phyloP scores from a whole-genome alignment of 37 sponge, comb jelly and placozoan species.

The Aplysina aerophoba region DNA sequence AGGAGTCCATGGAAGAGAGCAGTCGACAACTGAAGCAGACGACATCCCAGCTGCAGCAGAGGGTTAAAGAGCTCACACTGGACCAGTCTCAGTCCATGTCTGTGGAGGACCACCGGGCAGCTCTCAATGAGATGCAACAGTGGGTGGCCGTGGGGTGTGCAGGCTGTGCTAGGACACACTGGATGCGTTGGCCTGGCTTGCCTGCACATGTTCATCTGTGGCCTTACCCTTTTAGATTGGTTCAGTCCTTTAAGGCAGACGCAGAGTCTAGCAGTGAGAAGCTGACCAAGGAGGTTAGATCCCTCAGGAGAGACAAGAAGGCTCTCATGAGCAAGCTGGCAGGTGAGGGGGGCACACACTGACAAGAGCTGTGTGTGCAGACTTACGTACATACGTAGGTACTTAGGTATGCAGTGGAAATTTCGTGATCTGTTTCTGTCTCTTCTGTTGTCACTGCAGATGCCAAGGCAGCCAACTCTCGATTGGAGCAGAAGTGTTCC shows the following conservation, averaged over 20 bases:
- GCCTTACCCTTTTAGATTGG: neutral
- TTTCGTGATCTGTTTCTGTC: too few relatives aligned
- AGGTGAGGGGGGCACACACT: constrained; percentile 27
- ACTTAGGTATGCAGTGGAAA: too few relatives aligned
- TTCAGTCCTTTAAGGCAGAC: constrained; percentile 29
- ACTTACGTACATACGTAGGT: too few relatives aligned
- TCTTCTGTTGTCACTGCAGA: constrained; percentile 10
- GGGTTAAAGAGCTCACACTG: constrained; percentile 10
- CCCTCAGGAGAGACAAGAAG: constrained; percentile 41
- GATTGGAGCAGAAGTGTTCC: constrained; percentile 49
- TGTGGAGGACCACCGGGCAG: constrained; percentile 44
- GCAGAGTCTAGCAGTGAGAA: constrained; percentile 32
- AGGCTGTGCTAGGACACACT: neutral
- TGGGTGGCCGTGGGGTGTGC: neutral
- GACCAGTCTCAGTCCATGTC: constrained; percentile 6
- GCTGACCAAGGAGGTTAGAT: neutral
- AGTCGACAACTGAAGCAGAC: constrained; percentile 15
- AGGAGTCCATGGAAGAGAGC: constrained; percentile 9
- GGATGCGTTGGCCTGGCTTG: neutral
- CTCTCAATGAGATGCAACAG: constrained; percentile 46
- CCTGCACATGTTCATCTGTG: neutral
- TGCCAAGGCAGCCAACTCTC: constrained; percentile 32
- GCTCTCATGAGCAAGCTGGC: constrained; percentile 38
- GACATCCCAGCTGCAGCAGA: constrained; percentile 32
- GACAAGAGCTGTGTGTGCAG: neutral